Percentiles rank a stretch among this genome's conserved stretches.
These are phyloP conservation scores for Echeneis naucrates DNA, from an alignment of 2,797 vertebrate genomes.

Conservation along the genomic window DNA sequence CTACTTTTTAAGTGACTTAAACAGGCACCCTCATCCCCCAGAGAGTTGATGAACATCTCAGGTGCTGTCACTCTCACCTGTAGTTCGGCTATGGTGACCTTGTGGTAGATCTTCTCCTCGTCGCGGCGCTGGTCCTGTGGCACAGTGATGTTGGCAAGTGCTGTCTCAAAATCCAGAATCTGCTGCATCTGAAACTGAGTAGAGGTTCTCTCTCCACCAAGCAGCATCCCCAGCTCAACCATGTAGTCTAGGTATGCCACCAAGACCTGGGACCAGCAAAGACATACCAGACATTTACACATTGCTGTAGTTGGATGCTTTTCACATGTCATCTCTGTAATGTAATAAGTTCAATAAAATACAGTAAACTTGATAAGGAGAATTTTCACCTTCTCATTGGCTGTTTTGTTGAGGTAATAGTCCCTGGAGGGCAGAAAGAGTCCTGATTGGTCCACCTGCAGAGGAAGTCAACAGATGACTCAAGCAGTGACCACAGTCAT, in stretches of 20 bases:
- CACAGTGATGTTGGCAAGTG: conserved; percentile 93
- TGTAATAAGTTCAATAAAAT: background rate
- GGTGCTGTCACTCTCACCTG: conserved; percentile 78
- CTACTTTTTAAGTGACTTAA: too few species aligned
- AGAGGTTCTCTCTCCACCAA: conserved; percentile 86
- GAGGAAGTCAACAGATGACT: conserved; percentile 13
- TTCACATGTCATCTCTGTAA: background rate
- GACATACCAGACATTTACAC: background rate
- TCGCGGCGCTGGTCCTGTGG: conserved; percentile 95
- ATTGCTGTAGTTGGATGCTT: background rate
- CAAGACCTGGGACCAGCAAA: conserved; percentile 85
- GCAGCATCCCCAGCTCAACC: conserved; percentile 92
- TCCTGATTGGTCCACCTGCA: conserved; percentile 95
- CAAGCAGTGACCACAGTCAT: background rate
- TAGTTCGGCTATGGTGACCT: conserved; percentile 91
- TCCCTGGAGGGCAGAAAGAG: conserved; percentile 96
- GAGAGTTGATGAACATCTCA: background rate
- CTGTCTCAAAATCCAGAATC: conserved; percentile 92
- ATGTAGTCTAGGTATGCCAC: conserved; percentile 95
- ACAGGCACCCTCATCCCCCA: too few species aligned
- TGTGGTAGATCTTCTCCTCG: conserved; percentile 97
- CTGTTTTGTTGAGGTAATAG: conserved; percentile 97
- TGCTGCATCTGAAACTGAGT: conserved; percentile 91
- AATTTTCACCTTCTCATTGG: conserved; percentile 92
- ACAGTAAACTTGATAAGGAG: background rate